Conservation (phyloP, 2,888 invertebrate genomes). For the Brachyptera putata region DNA sequence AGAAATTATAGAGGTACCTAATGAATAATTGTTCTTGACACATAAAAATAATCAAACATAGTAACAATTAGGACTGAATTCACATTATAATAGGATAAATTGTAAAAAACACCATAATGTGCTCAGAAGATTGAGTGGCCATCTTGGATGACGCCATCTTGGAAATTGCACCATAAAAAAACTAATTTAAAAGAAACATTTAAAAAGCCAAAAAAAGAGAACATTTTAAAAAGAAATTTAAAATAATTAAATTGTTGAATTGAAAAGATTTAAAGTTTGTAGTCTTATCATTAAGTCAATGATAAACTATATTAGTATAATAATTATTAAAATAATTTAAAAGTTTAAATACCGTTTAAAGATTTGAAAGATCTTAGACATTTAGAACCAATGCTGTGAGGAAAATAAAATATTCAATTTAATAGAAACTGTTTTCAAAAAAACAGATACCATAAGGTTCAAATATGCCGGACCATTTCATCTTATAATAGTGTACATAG, state of each 20-base stretch:
- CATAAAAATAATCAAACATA: neutral
- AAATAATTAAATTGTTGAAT: no score
- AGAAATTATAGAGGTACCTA: no score
- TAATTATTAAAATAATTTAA: no score
- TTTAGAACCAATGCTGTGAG: slow-evolving; percentile 16
- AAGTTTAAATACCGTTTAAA: no score
- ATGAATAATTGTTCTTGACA: neutral
- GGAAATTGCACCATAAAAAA: no score
- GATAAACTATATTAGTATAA: no score
- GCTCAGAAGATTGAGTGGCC: neutral
- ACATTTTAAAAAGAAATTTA: no score
- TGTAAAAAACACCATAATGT: slow-evolving; percentile 11
- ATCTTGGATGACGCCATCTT: no score
- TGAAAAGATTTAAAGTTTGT: no score
- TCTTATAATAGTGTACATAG: neutral
- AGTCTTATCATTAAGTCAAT: no score
- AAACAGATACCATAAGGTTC: neutral
- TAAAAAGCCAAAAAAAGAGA: no score
- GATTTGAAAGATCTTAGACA: neutral
- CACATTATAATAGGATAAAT: neutral
- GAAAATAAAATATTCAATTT: neutral
- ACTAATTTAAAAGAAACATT: no score
- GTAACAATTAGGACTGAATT: neutral
- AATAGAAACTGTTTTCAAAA: neutral
- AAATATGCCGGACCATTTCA: neutral